Base-by-base conservation (phyloP, 23 tunicate species). In the Ascidia mentula region DNA sequence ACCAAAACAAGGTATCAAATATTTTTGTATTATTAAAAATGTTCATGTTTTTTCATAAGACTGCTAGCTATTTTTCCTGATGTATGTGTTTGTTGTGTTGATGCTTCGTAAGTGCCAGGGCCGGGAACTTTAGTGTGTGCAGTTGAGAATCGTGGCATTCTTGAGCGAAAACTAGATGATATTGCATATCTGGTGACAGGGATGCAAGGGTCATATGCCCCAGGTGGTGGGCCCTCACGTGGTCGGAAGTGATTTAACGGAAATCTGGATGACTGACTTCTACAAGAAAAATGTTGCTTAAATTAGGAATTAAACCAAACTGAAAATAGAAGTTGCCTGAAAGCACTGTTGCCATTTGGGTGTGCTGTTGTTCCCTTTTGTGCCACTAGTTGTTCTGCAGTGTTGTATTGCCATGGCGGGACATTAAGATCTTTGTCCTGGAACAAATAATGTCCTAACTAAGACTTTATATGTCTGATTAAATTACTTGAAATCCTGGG, bases 141-240 rank as follows among this genome's bases (percentile, higher is more conserved):
- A 1, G 77, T 76, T 46, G 72, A 69, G 59, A 84, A 80, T 53
- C 97, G 46, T 40, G 82, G 71, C 35, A 90, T 86, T 28, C 59
- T 69, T 12, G 97, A 91, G 34, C 89, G 46, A 60, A 91, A 91
- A 42, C 97, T 65, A 36, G 97, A 91, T 31, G 89, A 87, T 9
- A 91, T 59, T 1, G 81, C 72, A 39, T 77, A 81, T 13, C 83
- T 45, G 76, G 76, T 74, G 36, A 28, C 69, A 2, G 81, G 84
- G 37, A 18, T 18, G 13, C 70, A 77, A 13, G 89, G 89, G 80
- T 91, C 59, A 83, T 91, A 91, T 9, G 84, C 61, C 0, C 97
- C 97, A 13, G 97, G 97, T 59, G 90, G 82, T 28, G 97, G 97
- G 35, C 86, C 96, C 35, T 90, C 83, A 15, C 40, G 53, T 12